Evolutionary conservation across 2,113 vertebrate species (phyloP).

Genomic region (Takifugu bimaculatus): DNA sequence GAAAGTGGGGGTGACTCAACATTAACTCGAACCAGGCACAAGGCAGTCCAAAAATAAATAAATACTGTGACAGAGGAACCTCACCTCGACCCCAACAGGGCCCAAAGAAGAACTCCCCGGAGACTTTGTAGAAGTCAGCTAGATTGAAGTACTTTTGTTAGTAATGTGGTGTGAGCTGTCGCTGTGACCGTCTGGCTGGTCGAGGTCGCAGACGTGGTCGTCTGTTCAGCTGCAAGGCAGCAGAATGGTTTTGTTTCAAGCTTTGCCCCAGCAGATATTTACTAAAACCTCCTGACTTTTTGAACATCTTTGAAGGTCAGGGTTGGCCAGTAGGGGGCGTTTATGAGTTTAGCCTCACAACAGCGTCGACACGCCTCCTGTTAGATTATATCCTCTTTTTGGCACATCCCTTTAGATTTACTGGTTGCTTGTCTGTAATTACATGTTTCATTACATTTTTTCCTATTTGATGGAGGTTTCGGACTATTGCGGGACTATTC

Average conservation of each 20-base stretch:
- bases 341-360: too few species aligned
- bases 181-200: neutral
- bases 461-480: neutral
- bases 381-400: too few species aligned
- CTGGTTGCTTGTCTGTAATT: too few species aligned
- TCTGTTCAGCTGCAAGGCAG: slow-evolving; percentile 17
- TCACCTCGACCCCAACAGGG: neutral
- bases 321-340: too few species aligned
- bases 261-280: neutral
- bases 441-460: neutral
- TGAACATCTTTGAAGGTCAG: neutral
- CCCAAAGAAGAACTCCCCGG: neutral
- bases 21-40: too few species aligned
- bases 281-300: neutral
- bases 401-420: too few species aligned
- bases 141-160: slow-evolving; percentile 34
- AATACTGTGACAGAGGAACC: too few species aligned
- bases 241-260: neutral
- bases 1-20: too few species aligned
- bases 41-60: too few species aligned
- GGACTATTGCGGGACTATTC: neutral
- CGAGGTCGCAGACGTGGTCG: neutral
- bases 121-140: neutral
- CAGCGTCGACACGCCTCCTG: too few species aligned
- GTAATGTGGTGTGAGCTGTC: slow-evolving; percentile 1